Conservation (phyloP, 1,140 invertebrate species). For the Pygmarrhopalites habei region DNA sequence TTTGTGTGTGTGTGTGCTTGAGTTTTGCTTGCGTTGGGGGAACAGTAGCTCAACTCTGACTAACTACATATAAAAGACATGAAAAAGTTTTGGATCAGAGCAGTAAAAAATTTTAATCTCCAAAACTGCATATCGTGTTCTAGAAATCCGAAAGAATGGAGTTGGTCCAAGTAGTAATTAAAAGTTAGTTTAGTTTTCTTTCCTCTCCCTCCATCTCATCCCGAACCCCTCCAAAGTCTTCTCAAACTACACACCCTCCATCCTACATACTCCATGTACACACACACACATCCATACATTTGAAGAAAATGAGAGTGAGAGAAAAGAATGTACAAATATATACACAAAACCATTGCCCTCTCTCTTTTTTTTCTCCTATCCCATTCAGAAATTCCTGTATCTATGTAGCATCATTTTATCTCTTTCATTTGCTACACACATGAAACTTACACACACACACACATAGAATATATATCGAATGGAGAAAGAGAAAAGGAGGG, state of each 20-base stretch:
- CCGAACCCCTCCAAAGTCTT: too few relatives aligned
- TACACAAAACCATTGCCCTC: too few relatives aligned
- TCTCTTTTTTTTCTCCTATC: too few relatives aligned
- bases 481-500: too few relatives aligned
- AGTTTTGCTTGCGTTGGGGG: too few relatives aligned
- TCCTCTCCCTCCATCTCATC: conserved; percentile 17
- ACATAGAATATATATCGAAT: too few relatives aligned
- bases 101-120: conserved; percentile 30
- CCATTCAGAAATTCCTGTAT: too few relatives aligned
- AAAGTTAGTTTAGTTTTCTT: conserved; percentile 36
- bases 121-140: conserved; percentile 30
- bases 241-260: neutral
- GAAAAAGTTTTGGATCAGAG: conserved; percentile 27
- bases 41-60: too few relatives aligned
- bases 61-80: conserved; percentile 16
- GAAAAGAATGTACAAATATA: neutral
- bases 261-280: neutral
- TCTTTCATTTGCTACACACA: too few relatives aligned
- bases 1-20: too few relatives aligned
- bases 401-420: too few relatives aligned
- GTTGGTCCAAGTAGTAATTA: conserved; percentile 32
- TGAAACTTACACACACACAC: too few relatives aligned
- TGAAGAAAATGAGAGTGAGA: neutral
- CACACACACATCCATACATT: neutral
- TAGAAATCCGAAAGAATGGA: conserved; percentile 28